Conservation (phyloP, 2,797 vertebrate species). For the Novumbra hubbsi region DNA sequence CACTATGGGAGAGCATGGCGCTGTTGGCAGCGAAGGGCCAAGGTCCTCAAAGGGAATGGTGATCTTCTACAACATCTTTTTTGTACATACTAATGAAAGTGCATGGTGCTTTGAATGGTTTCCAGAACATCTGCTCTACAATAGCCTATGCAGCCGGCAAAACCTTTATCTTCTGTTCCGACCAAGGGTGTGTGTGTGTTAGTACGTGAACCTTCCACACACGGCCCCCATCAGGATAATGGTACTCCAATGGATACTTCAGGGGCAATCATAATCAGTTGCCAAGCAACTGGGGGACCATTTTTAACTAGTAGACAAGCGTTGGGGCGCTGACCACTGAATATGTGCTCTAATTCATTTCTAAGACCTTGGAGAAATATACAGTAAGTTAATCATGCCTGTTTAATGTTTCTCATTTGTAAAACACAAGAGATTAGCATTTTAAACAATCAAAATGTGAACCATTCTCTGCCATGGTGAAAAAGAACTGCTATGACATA, state of each 20-base stretch:
- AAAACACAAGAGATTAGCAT: neutral
- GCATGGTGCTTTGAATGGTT: conserved; percentile 38
- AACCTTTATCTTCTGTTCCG: conserved; percentile 33
- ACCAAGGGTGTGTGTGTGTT: neutral
- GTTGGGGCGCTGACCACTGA: conserved; percentile 40
- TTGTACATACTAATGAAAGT: conserved; percentile 30
- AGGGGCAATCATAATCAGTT: conserved; percentile 73
- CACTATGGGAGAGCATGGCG: neutral
- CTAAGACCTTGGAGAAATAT: conserved; percentile 27
- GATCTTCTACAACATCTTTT: conserved; percentile 20
- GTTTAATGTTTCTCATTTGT: conserved; percentile 2
- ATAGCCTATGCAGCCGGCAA: conserved; percentile 24
- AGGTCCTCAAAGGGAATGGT: conserved; percentile 17
- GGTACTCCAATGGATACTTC: conserved; percentile 77
- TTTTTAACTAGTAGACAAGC: conserved; percentile 37
- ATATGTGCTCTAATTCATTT: conserved; percentile 37
- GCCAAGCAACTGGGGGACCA: conserved; percentile 60
- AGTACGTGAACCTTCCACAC: conserved; percentile 33
- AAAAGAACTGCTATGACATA: neutral
- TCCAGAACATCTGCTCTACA: conserved; percentile 49
- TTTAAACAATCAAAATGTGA: neutral
- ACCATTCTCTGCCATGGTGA: neutral
- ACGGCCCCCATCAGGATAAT: conserved; percentile 64
- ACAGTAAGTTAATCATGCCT: neutral
- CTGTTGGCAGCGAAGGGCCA: conserved; percentile 11